Base-by-base conservation (phyloP, 2,888 invertebrate species). In the Oegoconia quadripuncta region DNA sequence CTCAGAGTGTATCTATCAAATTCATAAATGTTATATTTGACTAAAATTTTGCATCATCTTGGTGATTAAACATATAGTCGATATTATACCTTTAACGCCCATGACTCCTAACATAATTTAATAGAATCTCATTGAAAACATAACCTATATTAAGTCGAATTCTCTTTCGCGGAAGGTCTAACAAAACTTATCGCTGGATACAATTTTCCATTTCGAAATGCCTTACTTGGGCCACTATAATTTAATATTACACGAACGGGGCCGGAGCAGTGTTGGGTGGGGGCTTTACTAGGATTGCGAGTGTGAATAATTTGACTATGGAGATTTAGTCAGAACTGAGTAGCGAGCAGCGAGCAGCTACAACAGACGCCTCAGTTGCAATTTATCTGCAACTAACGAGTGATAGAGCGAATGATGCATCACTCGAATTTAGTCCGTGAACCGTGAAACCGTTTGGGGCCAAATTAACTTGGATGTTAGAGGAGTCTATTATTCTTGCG, bases 291-390 rank as follows among this genome's bases (percentile, higher is more conserved):
- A 54, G 80, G 79, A 76, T 82, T 79, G 79, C 69, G 71, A 72
- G 71, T 80, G 80, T 81, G 83, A 83, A 80, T 84, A 84, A 84
- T 84, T 83, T 81, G 75, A 80, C 75, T 82, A 75, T 74, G 77
- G 77, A 79, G 76, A 76, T 71, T 74, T 62, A 58, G 66, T 56
- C 57, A 41, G 56, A 52, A 47, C 55, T 49, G 56, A 54, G 60
- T 57, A 52, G n/a, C n/a, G n/a, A n/a, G n/a, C n/a, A n/a, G n/a
- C n/a, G n/a, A n/a, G 49, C 46, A 50, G 52, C 52, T 40, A 46
- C 48, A 60, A 50, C 64, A 63, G 63, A 66, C 64, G 72, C 61
- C 59, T 67, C 62, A 55, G 48, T 55, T 68, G 71, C 75, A 75
- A 76, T 77, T 77, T 75, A 77, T 78, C 75, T 69, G 69, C 63